Conservation (phyloP, 1,140 invertebrate species). For the Diploscapter pachys region DNA sequence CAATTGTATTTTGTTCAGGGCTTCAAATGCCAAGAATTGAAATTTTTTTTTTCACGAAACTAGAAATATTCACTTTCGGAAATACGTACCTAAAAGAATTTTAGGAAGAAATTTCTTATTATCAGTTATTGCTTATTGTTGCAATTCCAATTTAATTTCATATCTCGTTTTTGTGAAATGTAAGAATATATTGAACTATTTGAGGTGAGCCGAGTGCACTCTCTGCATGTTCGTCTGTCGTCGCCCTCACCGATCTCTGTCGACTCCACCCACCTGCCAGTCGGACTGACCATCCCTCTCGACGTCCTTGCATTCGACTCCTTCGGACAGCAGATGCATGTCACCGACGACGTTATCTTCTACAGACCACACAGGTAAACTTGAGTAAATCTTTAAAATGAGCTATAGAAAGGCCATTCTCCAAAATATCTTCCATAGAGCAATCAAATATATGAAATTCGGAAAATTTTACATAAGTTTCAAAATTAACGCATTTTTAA, state of each 20-base stretch:
- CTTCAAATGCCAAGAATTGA: no score
- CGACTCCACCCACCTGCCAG: constrained; percentile 23
- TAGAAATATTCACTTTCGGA: no score
- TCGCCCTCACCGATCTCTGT: constrained; percentile 1
- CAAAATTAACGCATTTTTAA: no score
- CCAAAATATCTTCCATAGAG: background rate
- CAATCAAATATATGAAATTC: no score
- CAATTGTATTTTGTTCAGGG: no score
- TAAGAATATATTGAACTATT: no score
- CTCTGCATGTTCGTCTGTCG: constrained; percentile 13
- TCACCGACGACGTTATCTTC: constrained; percentile 1
- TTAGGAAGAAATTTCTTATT: background rate
- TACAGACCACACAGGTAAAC: constrained; percentile 29
- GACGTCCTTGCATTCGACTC: constrained; percentile 14
- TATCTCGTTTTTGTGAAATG: no score
- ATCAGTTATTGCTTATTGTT: no score
- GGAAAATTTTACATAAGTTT: no score
- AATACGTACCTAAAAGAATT: background rate
- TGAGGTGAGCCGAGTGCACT: background rate
- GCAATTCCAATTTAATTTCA: no score
- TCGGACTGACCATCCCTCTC: constrained; percentile 24
- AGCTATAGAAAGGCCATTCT: background rate
- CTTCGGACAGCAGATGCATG: constrained; percentile 8
- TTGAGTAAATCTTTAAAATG: background rate
- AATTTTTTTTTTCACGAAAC: no score